Base-by-base conservation (phyloP, 1,140 invertebrate species). In the Anastatus disparis region DNA sequence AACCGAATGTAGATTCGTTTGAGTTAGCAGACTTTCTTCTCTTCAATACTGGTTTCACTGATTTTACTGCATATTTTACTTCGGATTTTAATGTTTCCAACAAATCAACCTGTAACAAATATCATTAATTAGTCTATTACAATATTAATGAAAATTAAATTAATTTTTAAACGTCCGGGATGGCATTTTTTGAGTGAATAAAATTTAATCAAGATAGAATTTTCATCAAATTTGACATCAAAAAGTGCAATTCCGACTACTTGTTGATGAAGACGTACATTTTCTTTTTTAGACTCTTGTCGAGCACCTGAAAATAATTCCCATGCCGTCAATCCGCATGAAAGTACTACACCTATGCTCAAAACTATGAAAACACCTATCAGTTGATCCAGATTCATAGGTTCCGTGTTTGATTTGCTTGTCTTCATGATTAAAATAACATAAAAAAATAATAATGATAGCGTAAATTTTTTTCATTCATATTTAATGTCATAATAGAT, bases 311-410 rank as follows among this genome's bases (percentile, higher is more conserved):
- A n/a, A 24, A 15, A 42, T n/a, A 61, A 71, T 13, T 71, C 70
- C 42, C 31, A 65, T 1, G 27, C 4, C 0, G 62, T 71, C 20
- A 59, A 17, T 22, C 20, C 1, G 13, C 27, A 13, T 1, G 70
- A 59, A 0, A 61, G 3, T 4, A 24, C 22, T 26, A 66, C 44
- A 1, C 70, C 70, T 13, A 62, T 42, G 1, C 15, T 48, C 38
- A 72, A 40, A 27, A 63, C 56, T 6, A 24, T 27, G 38, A 67
- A 72, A 17, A 67, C 70, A 1, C 70, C 70, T 6, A 26, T 26
- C 1, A 72, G 20, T 17, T 72, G 70, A 10, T 61, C 64, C 13
- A 66, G 29, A 46, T 62, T 72, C 70, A 72, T 72, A 0, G 70
- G 40, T 15, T 20, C 59, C 0, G 70, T 67, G 1, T n/a, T 31